phyloP scores from a whole-genome alignment of 2,888 invertebrate species.

The Prenolepis imparis region DNA sequence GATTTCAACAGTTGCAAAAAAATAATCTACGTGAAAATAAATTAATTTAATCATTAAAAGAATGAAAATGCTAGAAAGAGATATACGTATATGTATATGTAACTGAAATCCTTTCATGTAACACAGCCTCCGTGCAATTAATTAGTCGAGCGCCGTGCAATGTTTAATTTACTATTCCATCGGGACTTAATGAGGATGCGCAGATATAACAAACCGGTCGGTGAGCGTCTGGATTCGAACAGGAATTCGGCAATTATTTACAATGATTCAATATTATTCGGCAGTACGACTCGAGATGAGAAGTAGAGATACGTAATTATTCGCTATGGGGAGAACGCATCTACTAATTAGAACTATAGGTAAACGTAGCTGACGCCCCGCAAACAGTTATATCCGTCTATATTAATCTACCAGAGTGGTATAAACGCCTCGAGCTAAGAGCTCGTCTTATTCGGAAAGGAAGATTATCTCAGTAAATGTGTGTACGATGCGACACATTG shows the following conservation, averaged over 20 bases:
- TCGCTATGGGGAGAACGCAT: slow-evolving; percentile 46
- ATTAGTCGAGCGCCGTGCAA: slow-evolving; percentile 34
- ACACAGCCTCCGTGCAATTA: slow-evolving; percentile 16
- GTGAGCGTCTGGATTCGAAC: slow-evolving; percentile 15
- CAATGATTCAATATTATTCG: slow-evolving; percentile 53
- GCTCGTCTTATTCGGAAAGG: slow-evolving; percentile 28
- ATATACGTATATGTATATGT: neutral
- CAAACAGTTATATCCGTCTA: slow-evolving; percentile 48
- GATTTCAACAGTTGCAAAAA: neutral
- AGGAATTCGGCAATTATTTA: slow-evolving; percentile 49
- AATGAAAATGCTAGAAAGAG: neutral
- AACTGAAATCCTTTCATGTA: slow-evolving; percentile 11
- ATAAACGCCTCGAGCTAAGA: slow-evolving; percentile 39
- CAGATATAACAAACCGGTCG: slow-evolving; percentile 43
- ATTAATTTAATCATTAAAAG: neutral
- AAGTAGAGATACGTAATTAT: slow-evolving; percentile 47
- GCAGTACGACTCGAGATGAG: slow-evolving; percentile 40
- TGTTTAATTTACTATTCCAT: slow-evolving; percentile 50
- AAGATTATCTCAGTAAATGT: neutral
- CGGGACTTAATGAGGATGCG: slow-evolving; percentile 40
- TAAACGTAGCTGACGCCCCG: slow-evolving; percentile 36
- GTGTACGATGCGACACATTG: neutral
- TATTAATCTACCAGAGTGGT: slow-evolving; percentile 43
- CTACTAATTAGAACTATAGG: slow-evolving; percentile 54
- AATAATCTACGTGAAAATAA: neutral